Conservation (phyloP, 2,888 invertebrate genomes). For the Drosophila paramelanica region DNA sequence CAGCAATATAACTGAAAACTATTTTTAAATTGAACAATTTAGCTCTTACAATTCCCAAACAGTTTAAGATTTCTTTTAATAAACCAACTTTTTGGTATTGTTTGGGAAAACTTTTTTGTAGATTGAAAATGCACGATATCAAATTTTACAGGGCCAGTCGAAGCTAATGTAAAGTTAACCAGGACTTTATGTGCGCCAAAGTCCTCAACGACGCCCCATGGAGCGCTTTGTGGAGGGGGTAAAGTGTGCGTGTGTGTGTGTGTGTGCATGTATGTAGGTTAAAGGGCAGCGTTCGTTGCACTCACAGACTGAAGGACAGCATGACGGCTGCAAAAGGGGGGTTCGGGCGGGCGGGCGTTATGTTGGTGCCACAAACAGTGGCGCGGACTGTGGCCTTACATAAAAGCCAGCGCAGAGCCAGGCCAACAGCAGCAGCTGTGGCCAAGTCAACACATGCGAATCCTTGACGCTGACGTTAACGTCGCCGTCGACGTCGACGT, state of each 20-base stretch:
- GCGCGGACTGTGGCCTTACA: constrained; percentile 57
- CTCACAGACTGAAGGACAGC: constrained; percentile 73
- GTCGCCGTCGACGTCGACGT: constrained; percentile 10
- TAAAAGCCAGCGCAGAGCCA: constrained; percentile 34
- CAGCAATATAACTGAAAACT: no score
- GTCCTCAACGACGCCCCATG: background rate
- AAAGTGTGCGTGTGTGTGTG: constrained; percentile 3
- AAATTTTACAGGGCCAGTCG: constrained; percentile 8
- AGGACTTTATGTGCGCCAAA: background rate
- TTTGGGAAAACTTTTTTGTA: background rate
- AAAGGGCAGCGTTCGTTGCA: constrained; percentile 78
- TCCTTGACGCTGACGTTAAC: constrained; percentile 49
- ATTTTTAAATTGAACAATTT: no score
- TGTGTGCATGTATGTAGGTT: constrained; percentile 67
- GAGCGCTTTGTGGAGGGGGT: background rate
- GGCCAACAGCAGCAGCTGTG: constrained; percentile 15
- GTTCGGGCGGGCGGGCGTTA: background rate
- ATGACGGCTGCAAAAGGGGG: constrained; percentile 1
- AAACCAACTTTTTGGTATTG: no score
- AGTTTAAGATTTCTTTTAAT: no score
- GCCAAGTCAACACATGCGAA: constrained; percentile 42
- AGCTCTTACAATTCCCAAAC: no score
- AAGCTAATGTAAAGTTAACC: constrained; percentile 3
- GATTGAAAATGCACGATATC: background rate
- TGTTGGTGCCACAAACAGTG: background rate